Evolutionary conservation across 2,888 invertebrate genomes (phyloP), one percentile per base, ranked within the genome.

Genomic region (Drosophila ezoana): DNA sequence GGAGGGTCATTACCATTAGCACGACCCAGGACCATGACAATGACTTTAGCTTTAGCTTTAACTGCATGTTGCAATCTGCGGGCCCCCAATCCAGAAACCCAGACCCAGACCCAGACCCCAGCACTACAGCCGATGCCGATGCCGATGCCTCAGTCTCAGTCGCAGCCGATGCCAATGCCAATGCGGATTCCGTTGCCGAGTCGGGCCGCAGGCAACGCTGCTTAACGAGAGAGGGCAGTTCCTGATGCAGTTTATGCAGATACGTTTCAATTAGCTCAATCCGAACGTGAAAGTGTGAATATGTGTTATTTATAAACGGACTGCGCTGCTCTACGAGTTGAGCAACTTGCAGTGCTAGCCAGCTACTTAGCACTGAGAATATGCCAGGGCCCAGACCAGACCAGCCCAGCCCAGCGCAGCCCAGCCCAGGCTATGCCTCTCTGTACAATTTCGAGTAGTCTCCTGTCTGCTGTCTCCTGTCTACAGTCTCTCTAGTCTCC

Each of bases 251-350:
- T 80, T 86, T 76, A 86, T 73, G 79, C 82, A 80, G 85, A 79
- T 88, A 87, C 83, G 89, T 79, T 89, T 87, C 88, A 87, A 89
- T 89, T 87, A 87, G 86, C 78, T 78, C 81, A 89, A 81, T 76
- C 70, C 86, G 75, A 76, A 83, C 83, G 81, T 87, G 79, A 87
- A 83, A 81, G 83, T 83, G 83, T 87, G 85, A 87, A 82, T 81
- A 65, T 81, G 87, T 84, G 75, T 82, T 62, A 82, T 82, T 84
- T 87, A 78, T 82, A 82, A 71, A 72, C 72, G 51, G 51, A 56
- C 54, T 54, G 56, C 51, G 40, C 37, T 38, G 38, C 32, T 20
- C 28, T 38, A 32, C 14, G 18, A 32, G 20, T 10, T 11, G 28
- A 16, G 16, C 60, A 43, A 60, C 60, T 20, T 20, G 14, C 56